A percentile compares a stretch with the other conserved stretches of the same genome.
Conservation (phyloP, 2,113 vertebrate species). For the Opisthocomus hoazin region DNA sequence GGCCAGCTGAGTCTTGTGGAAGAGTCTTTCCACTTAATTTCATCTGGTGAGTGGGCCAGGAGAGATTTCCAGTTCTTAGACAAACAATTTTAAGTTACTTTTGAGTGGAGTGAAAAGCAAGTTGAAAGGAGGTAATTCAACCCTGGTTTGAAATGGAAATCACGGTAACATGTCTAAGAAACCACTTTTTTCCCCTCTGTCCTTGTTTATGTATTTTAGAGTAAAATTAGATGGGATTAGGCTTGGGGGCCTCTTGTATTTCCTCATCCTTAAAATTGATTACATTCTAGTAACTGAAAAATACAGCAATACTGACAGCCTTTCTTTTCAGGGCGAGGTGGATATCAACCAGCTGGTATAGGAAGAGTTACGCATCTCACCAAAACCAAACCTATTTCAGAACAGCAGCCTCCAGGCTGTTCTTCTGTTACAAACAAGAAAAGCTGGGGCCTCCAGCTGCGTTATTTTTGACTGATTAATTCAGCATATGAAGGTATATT, state of each 20-base stretch:
- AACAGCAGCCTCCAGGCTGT: background rate
- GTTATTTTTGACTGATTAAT: conserved; percentile 31
- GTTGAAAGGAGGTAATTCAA: conserved; percentile 44
- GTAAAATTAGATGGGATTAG: conserved; percentile 41
- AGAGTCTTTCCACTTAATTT: conserved; percentile 51
- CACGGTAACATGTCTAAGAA: conserved; percentile 6
- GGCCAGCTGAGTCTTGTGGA: conserved; percentile 51
- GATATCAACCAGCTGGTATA: conserved; percentile 42
- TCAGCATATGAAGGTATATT: background rate
- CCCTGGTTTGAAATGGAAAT: conserved; percentile 19
- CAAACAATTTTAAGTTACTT: conserved; percentile 36
- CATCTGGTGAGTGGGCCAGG: conserved; percentile 16
- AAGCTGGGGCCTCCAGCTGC: background rate
- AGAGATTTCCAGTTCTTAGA: conserved; percentile 37
- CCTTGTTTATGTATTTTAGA: background rate
- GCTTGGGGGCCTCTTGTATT: conserved; percentile 26
- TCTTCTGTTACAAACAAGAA: background rate
- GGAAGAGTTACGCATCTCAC: background rate
- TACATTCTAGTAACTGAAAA: conserved; percentile 53
- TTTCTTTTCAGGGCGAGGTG: conserved; percentile 27
- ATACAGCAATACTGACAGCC: conserved; percentile 23
- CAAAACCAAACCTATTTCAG: background rate
- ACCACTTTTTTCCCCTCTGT: background rate
- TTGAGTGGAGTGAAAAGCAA: background rate
- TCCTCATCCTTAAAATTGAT: conserved; percentile 56